A percentile compares a stretch with the other conserved stretches of the same genome.
These are phyloP conservation scores for Phyto melanocephala DNA, from an alignment of 2,888 invertebrate species.

Conservation along the genomic window DNA sequence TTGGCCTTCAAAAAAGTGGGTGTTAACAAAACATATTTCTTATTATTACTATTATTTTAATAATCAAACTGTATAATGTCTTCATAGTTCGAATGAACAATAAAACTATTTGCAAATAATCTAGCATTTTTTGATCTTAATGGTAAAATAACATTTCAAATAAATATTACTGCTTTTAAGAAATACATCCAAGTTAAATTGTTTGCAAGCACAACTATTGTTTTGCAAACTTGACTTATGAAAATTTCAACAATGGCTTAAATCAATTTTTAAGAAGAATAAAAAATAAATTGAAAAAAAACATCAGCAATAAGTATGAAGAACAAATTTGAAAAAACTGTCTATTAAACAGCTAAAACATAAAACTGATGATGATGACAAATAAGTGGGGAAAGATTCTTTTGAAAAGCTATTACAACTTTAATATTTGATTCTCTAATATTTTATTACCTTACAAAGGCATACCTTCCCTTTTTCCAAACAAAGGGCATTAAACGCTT, in stretches of 20 bases:
- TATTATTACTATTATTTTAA: not conserved
- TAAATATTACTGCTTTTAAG: not conserved
- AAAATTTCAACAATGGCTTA: conserved; percentile 26
- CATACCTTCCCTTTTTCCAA: not conserved
- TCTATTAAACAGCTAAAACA: not conserved
- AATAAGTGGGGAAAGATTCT: no score
- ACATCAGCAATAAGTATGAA: conserved; percentile 29
- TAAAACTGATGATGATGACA: not conserved
- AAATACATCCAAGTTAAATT: not conserved
- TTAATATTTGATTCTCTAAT: not conserved
- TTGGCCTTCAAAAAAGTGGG: conserved; percentile 60
- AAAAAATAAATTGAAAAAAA: conserved; percentile 46
- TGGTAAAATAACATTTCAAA: conserved; percentile 11
- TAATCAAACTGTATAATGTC: not conserved
- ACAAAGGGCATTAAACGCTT: conserved; percentile 57
- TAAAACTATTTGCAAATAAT: conserved; percentile 3
- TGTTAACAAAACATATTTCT: conserved; percentile 48
- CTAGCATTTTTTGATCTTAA: conserved; percentile 1
- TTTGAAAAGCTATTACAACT: no score
- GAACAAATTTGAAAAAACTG: not conserved
- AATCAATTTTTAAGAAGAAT: conserved; percentile 21
- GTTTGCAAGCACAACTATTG: conserved; percentile 19
- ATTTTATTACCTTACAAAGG: not conserved
- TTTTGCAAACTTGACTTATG: conserved; percentile 56
- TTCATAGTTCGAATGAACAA: not conserved